Base-by-base conservation (phyloP, 2,797 vertebrate genomes). In the Ispidina lecontei region DNA sequence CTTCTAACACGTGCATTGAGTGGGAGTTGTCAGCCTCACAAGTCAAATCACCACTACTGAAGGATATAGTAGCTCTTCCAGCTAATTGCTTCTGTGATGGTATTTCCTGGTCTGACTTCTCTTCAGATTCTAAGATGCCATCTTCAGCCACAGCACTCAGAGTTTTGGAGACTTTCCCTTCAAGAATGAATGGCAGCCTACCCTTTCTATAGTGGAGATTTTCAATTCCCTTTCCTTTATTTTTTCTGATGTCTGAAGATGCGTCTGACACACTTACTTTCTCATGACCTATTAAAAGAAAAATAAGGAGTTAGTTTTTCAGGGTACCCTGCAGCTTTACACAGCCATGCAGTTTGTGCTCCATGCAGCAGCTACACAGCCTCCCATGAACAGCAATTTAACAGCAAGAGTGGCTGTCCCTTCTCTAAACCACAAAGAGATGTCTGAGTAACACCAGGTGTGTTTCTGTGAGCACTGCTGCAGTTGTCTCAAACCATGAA, bases 241-340 rank as follows among this genome's bases (percentile, higher is more conserved):
- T 73, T 64, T 95, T 97, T 94, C 95, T 97, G 28, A 82, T 85
- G 74, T 98, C 97, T 72, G 94, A 93, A 91, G 87, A 49, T 64
- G 72, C 94, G 85, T 98, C 97, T 69, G 97, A 96, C 84, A 93
- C 62, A 77, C 95, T 98, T 92, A 97, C 58, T 81, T 95, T 98
- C 82, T 98, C 98, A 81, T 97, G 93, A 91, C 98, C 99, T 99
- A 95, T 84, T 91, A 90, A 84, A 97, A 79, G 88, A 80, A 97
- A 91, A 94, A 47, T 2, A 49, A 59, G 28, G 51, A 11, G 28
- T 94, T 68, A 87, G 18, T 43, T 78, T 94, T 84, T 62, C 39
- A 62, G 68, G 92, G 17, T 55, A 80, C 37, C 19, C 46, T 43
- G 5, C 54, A 33, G 52, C 64, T 92, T 87, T 22, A 52, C 41